Evolutionary conservation across 2,113 vertebrate genomes (phyloP), one percentile per base, ranked within the genome.

Genomic region (Sakesphorus luctuosus): DNA sequence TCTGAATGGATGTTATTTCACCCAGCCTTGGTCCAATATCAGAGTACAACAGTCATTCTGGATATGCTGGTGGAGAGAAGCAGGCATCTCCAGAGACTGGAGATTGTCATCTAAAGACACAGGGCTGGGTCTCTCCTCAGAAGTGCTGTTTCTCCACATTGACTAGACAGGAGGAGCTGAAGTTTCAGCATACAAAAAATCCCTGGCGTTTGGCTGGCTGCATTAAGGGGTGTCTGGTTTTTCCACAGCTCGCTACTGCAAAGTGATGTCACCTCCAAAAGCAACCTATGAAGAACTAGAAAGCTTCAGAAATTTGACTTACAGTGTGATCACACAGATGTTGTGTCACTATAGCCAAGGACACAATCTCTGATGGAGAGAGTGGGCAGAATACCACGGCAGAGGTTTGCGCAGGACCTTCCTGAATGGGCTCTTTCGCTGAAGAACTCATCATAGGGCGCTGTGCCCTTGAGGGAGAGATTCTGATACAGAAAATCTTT

Each of bases 301-400:
- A 58, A 5, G 9, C 85, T 59, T 68, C 67, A 61, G n/a, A 69
- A 67, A 52, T 52, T 18, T 47, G 63, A 56, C 18, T 59, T 76
- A 46, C 35, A 75, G 7, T 0, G 1, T 68, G 26, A 9, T 40
- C 50, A 58, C 50, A 26, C 0, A 1, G 49, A 18, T 44, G 6
- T 21, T 84, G 68, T 12, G 21, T 47, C 68, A 44, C 21, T 76
- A 14, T 67, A 72, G 63, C 43, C 6, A n/a, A 26, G 43, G 11
- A 13, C 14, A 10, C 20, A 78, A 16, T 10, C 28, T 79, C 52
- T 86, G 52, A 50, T 24, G 47, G 21, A 73, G 6, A 4, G 4
- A 3, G 5, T 25, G 26, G 29, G 40, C 6, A 26, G 1, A 2
- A 52, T 1, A 2, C 15, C 7, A 12, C 0, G 0, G 23, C 15